Conservation (phyloP, 1,140 invertebrate species). For the Musca domestica region DNA sequence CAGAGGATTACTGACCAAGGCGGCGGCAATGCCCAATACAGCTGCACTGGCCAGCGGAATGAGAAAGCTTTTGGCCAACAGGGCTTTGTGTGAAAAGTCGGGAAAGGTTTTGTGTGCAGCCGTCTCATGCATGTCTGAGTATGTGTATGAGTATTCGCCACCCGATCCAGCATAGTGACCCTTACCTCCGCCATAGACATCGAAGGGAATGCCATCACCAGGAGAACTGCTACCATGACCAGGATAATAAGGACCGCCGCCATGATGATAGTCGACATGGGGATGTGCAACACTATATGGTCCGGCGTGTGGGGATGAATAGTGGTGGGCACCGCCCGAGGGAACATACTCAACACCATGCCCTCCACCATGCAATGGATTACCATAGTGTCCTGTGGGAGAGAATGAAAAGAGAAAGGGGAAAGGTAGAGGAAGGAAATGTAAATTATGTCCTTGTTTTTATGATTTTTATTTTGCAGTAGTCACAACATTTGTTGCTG, state of each 20-base stretch:
- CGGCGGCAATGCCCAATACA: constrained; percentile 73
- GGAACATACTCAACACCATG: constrained; percentile 9
- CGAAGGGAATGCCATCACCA: constrained; percentile 41
- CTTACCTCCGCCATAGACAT: constrained; percentile 36
- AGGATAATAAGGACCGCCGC: not conserved
- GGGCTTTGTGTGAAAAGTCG: constrained; percentile 39
- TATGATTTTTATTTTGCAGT: not conserved
- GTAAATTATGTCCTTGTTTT: constrained; percentile 3
- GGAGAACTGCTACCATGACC: constrained; percentile 27
- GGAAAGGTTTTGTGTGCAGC: constrained; percentile 39
- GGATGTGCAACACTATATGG: not conserved
- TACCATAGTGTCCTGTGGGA: constrained; percentile 20
- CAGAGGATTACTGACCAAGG: constrained; percentile 72
- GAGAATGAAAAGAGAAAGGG: not conserved
- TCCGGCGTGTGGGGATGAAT: not conserved
- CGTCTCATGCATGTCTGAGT: constrained; percentile 34
- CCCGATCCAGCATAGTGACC: constrained; percentile 29
- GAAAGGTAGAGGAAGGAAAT: not conserved
- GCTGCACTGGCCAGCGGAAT: constrained; percentile 75
- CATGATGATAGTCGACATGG: not conserved
- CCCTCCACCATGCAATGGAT: constrained; percentile 34
- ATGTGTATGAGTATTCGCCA: constrained; percentile 39
- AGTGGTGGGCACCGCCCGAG: not conserved
- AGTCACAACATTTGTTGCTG: not conserved
- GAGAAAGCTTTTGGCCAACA: constrained; percentile 61